Percentiles rank a stretch among this genome's conserved stretches.
Conservation (phyloP, 2,113 vertebrate species). For the Mastomys coucha region DNA sequence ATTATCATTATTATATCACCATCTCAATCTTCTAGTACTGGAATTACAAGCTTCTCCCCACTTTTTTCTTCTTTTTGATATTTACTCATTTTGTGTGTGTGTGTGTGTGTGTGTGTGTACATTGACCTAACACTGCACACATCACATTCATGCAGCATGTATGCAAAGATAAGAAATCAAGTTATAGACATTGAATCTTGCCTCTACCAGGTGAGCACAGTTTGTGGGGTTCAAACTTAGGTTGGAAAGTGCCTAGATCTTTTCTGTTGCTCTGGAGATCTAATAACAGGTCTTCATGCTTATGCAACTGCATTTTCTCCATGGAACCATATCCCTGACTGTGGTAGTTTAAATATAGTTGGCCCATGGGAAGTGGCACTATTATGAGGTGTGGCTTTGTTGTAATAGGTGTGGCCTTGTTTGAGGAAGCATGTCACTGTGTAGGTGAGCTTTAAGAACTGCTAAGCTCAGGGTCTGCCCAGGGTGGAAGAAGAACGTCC, state of each 20-base stretch:
- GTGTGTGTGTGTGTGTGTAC: neutral
- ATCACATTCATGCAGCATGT: neutral
- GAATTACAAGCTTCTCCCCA: neutral
- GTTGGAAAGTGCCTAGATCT: neutral
- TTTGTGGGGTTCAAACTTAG: neutral
- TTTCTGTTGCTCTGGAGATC: neutral
- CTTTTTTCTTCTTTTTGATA: neutral
- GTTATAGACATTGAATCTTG: neutral
- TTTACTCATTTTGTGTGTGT: neutral
- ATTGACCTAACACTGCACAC: neutral
- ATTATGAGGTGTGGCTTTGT: too few species aligned
- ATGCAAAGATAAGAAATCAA: neutral
- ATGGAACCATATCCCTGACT: neutral
- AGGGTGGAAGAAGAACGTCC: too few species aligned
- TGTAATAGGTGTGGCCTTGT: too few species aligned
- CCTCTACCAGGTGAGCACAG: neutral
- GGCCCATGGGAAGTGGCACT: too few species aligned
- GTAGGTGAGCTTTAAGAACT: too few species aligned
- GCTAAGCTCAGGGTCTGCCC: too few species aligned
- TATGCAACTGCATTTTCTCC: neutral
- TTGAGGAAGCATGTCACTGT: too few species aligned
- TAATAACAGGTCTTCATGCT: neutral
- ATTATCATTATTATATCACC: neutral
- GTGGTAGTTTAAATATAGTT: too few species aligned
- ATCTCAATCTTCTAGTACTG: neutral